Base-by-base conservation (phyloP, 2,113 vertebrate genomes). In the Pluvialis apricaria region DNA sequence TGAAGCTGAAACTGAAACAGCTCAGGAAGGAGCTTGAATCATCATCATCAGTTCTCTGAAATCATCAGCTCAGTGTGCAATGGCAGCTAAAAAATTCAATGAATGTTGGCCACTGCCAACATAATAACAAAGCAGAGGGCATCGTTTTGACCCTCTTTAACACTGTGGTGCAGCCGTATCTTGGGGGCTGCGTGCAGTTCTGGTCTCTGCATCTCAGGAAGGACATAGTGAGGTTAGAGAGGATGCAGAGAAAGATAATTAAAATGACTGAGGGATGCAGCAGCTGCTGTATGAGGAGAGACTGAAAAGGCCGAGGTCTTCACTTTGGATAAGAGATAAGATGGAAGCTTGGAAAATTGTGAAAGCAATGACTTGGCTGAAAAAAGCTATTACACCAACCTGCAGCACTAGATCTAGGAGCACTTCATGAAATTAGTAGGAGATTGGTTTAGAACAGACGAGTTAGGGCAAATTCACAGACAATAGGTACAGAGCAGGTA, bases 101-200 rank as follows among this genome's bases (percentile, higher is more conserved):
- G 8, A 24, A 3, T 60, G 40, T 36, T 55, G n/a, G 28, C 29
- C 9, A 10, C 49, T 88, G 54, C 40, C 51, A 65, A 60, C 44
- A 82, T 72, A 68, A 13, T 25, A 49, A 65, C 38, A 73, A 64
- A 78, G 38, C 73, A 78, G 31, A 68, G 19, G 34, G 13, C 40
- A 69, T n/a, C 4, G 7, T 70, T 82, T 51, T 61, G 64, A 51
- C 16, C 20, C 19, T 44, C n/a, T 65, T 0, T 6, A 51, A 51
- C 32, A 75, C 21, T 10, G 34, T 3, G 0, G 25, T 88, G 38
- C 38, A 76, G 40, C 0, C 18, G 0, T 54, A 15, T 40, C n/a
- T 7, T 18, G 17, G 34, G n/a, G 4, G 5, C 13, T 65, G 42
- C n/a, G 7, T 54, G 54, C 44, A 34, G 49, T 20, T 84, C 65